Evolutionary conservation across 1,140 invertebrate genomes (phyloP).

Genomic region (Hycleus phaleratus): DNA sequence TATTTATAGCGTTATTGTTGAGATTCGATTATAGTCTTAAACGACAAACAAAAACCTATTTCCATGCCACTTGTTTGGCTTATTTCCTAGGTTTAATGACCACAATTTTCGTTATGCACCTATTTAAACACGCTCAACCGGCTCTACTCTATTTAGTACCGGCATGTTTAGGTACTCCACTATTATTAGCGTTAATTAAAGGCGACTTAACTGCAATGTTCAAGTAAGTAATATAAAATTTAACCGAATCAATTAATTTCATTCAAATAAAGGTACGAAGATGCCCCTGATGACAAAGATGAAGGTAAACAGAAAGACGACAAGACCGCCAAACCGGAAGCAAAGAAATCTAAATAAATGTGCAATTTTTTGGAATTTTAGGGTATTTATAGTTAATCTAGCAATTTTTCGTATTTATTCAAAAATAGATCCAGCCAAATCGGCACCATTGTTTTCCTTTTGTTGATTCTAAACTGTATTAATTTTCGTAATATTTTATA

Average conservation of each 20-base stretch:
- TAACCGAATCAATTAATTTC: background rate
- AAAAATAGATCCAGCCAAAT: no score
- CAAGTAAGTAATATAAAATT: conserved; percentile 58
- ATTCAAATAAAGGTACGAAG: conserved; percentile 49
- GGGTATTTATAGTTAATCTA: no score
- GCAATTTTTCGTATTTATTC: no score
- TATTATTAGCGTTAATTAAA: conserved; percentile 76
- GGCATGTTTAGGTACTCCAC: conserved; percentile 84
- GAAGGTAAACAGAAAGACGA: conserved; percentile 42
- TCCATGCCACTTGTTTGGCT: conserved; percentile 87
- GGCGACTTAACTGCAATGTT: conserved; percentile 89
- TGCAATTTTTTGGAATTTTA: no score
- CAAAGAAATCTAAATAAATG: conserved; percentile 27
- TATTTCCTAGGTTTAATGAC: conserved; percentile 89
- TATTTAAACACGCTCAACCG: conserved; percentile 98
- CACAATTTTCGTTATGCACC: conserved; percentile 97
- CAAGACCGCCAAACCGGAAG: conserved; percentile 23
- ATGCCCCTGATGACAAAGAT: conserved; percentile 49
- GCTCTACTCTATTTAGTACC: conserved; percentile 96
- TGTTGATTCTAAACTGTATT: background rate
- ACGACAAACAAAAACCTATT: conserved; percentile 83
- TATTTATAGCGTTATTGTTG: conserved; percentile 95
- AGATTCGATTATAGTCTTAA: conserved; percentile 92
- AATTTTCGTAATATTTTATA: conserved; percentile 1
- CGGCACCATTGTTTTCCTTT: background rate